A percentile compares a stretch with the other conserved stretches of the same genome.
phyloP scores from a whole-genome alignment of 2,888 invertebrate species.

The Leptopilina myrica region DNA sequence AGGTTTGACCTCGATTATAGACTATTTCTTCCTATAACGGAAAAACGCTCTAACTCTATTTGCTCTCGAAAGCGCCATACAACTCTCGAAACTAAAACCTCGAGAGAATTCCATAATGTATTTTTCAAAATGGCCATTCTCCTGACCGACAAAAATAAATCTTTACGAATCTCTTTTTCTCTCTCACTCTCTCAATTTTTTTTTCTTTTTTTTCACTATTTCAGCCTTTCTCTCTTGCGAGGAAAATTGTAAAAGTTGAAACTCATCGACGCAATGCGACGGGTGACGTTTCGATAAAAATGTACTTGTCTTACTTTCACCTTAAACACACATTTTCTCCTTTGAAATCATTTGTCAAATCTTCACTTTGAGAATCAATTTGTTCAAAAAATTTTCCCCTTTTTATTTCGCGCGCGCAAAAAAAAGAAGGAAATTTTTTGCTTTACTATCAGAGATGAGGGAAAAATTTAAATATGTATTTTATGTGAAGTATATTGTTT shows the following conservation, averaged over 20 bases:
- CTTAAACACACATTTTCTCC: constrained; percentile 14
- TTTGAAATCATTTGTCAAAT: constrained; percentile 2
- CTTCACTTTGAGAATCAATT: not conserved
- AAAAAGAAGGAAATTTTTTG: no score
- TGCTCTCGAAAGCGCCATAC: constrained; percentile 5
- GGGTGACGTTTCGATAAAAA: constrained; percentile 1
- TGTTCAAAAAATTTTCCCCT: not conserved
- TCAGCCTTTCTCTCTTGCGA: constrained; percentile 25
- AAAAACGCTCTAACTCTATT: constrained; percentile 38
- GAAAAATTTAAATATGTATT: no score
- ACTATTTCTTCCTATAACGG: constrained; percentile 22
- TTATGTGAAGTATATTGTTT: no score
- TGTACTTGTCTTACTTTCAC: constrained; percentile 14
- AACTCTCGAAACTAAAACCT: constrained; percentile 2
- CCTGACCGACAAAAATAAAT: constrained; percentile 35
- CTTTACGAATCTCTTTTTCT: constrained; percentile 1
- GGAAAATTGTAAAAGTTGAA: constrained; percentile 31
- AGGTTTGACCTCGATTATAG: constrained; percentile 24
- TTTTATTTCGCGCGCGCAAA: no score
- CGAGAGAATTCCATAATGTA: constrained; percentile 36
- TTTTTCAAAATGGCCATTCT: constrained; percentile 38
- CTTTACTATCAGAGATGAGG: no score
- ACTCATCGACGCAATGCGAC: constrained; percentile 29
- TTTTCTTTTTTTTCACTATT: not conserved
- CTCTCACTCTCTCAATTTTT: no score